Percentiles rank a stretch among this genome's conserved stretches.
Conservation (phyloP, 2,797 vertebrate species). For the Bradypus variegatus region DNA sequence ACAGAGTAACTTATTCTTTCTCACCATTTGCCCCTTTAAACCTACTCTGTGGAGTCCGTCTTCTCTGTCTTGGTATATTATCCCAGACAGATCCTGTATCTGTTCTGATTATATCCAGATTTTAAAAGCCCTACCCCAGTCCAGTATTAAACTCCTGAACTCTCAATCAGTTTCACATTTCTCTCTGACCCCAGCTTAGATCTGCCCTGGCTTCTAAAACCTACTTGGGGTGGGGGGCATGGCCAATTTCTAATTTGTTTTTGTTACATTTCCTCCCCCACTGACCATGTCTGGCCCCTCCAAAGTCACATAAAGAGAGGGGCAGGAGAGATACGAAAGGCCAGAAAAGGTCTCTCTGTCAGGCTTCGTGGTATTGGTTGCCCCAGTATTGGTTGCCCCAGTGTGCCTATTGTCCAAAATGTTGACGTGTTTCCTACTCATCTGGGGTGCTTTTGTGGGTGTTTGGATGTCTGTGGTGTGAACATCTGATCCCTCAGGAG, state of each 20-base stretch:
- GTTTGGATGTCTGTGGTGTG: not conserved
- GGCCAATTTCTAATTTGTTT: not conserved
- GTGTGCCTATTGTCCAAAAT: not conserved
- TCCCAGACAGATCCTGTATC: not conserved
- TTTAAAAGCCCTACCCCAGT: not conserved
- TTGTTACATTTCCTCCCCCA: not conserved
- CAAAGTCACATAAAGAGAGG: not conserved
- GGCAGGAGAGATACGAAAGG: not conserved
- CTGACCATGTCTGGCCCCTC: not conserved
- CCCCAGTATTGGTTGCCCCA: no score
- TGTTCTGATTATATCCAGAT: not conserved
- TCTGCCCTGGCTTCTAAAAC: not conserved
- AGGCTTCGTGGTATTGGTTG: not conserved
- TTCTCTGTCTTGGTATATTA: not conserved
- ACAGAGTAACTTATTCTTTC: not conserved
- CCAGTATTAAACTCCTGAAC: not conserved
- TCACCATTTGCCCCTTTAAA: not conserved
- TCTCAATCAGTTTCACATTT: not conserved
- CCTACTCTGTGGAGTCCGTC: not conserved
- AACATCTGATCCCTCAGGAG: no score
- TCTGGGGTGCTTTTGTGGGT: not conserved
- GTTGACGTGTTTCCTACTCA: not conserved
- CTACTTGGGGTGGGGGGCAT: accelerated
- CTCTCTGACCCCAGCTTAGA: not conserved
- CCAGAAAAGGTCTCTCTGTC: not conserved